Evolutionary conservation across 2,888 invertebrate species (phyloP).

Genomic region (Rotaria sp.): DNA sequence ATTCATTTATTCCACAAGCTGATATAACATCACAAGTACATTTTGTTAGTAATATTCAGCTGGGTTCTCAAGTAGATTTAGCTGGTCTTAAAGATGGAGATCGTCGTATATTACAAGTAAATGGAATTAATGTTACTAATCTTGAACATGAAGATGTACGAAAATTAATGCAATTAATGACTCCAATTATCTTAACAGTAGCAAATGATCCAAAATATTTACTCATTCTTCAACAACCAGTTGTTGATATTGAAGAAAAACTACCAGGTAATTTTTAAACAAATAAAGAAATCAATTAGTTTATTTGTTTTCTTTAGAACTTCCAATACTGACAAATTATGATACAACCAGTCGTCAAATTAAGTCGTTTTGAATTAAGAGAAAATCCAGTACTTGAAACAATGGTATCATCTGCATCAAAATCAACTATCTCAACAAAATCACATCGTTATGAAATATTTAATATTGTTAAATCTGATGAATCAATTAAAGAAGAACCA

Average conservation of each 20-base stretch:
- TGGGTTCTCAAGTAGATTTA: neutral
- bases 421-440: too few species aligned
- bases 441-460: neutral
- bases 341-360: neutral
- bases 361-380: neutral
- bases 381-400: neutral
- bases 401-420: neutral
- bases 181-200: neutral
- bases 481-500: neutral
- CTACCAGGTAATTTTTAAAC: neutral
- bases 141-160: slow-evolving; percentile 13
- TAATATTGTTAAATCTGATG: neutral
- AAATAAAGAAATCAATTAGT: neutral
- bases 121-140: neutral
- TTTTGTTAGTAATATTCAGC: neutral
- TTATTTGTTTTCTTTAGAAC: neutral
- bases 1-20: neutral
- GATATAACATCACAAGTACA: neutral
- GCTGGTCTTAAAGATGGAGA: neutral
- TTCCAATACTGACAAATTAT: neutral
- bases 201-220: slow-evolving; percentile 2
- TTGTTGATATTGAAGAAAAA: neutral
- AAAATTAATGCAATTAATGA: slow-evolving; percentile 3
- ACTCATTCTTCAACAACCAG: neutral
- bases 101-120: neutral